Evolutionary conservation across 2,113 vertebrate species (phyloP).

Genomic region (Callionymus lyra): DNA sequence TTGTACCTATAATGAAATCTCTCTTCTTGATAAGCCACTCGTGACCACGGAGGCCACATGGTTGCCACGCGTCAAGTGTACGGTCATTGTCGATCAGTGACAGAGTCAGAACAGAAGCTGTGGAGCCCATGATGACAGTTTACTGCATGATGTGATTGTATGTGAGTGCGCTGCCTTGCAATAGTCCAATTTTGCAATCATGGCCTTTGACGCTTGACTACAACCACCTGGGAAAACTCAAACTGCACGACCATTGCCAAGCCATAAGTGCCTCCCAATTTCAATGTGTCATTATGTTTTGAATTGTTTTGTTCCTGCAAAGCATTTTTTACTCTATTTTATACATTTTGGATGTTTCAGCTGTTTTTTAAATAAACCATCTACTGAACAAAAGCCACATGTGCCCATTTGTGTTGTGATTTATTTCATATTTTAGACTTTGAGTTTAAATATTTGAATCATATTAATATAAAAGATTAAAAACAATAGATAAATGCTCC

Average conservation of each 20-base stretch:
- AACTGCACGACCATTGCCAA: conserved; percentile 41
- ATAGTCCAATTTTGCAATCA: conserved; percentile 32
- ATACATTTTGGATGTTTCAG: conserved; percentile 58
- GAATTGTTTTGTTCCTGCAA: conserved; percentile 41
- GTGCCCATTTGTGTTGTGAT: conserved; percentile 40
- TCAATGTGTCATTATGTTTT: conserved; percentile 25
- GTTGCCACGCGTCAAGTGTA: conserved; percentile 1
- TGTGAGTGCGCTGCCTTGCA: conserved; percentile 29
- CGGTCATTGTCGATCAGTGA: conserved; percentile 33
- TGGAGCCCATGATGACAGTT: conserved; percentile 24
- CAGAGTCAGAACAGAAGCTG: conserved; percentile 15
- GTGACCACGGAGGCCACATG: conserved; percentile 12
- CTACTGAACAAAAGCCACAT: conserved; percentile 45
- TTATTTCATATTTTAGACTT: no score
- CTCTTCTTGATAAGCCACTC: conserved; percentile 11
- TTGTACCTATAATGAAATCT: conserved; percentile 31
- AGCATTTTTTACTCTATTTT: conserved; percentile 43
- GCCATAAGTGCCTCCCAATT: conserved; percentile 49
- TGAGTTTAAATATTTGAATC: no score
- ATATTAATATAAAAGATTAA: no score
- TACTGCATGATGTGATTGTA: conserved; percentile 36
- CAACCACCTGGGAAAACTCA: conserved; percentile 56
- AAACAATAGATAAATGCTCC: no score
- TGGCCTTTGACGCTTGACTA: conserved; percentile 49
- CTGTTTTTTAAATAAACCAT: conserved; percentile 66